Percentiles rank a stretch among this genome's conserved stretches.
Evolutionary conservation across 2,888 invertebrate genomes (phyloP).

Genomic region (Eretmocerus hayati): DNA sequence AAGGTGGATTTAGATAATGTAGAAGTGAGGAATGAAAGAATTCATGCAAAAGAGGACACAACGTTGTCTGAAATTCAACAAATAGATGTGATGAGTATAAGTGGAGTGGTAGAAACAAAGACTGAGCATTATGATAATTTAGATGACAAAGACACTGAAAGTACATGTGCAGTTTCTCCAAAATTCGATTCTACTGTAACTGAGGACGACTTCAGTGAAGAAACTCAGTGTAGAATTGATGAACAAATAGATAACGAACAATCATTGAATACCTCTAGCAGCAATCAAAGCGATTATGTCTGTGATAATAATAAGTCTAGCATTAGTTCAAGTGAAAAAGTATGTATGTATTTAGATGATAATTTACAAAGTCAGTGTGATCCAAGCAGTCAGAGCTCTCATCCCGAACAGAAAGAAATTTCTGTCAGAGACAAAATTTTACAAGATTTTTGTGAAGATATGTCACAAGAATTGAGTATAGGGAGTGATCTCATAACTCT

Average conservation of each 20-base stretch:
- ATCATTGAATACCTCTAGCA: slow-evolving; percentile 33
- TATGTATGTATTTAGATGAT: slow-evolving; percentile 33
- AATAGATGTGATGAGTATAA: slow-evolving; percentile 38
- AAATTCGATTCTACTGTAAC: slow-evolving; percentile 32
- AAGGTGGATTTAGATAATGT: slow-evolving; percentile 52
- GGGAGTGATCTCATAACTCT: slow-evolving; percentile 42
- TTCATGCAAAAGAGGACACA: slow-evolving; percentile 41
- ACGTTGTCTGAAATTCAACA: slow-evolving; percentile 35
- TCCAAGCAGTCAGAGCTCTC: slow-evolving; percentile 22
- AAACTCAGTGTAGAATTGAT: slow-evolving; percentile 29
- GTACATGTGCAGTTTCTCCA: slow-evolving; percentile 32
- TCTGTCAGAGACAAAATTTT: slow-evolving; percentile 44
- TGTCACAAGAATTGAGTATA: slow-evolving; percentile 42
- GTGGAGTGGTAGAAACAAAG: slow-evolving; percentile 37
- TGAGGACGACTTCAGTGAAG: slow-evolving; percentile 34
- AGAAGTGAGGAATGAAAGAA: slow-evolving; percentile 33
- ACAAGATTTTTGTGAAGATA: slow-evolving; percentile 44
- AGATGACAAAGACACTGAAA: slow-evolving; percentile 36
- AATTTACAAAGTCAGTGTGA: slow-evolving; percentile 33
- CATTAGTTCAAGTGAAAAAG: slow-evolving; percentile 31
- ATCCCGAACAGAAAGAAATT: slow-evolving; percentile 32
- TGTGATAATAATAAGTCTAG: slow-evolving; percentile 40
- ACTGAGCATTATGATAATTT: slow-evolving; percentile 34
- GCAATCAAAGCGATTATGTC: slow-evolving; percentile 39
- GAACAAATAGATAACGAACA: slow-evolving; percentile 32